Conservation (phyloP, 2,113 vertebrate species). For the Colinus virginianus region DNA sequence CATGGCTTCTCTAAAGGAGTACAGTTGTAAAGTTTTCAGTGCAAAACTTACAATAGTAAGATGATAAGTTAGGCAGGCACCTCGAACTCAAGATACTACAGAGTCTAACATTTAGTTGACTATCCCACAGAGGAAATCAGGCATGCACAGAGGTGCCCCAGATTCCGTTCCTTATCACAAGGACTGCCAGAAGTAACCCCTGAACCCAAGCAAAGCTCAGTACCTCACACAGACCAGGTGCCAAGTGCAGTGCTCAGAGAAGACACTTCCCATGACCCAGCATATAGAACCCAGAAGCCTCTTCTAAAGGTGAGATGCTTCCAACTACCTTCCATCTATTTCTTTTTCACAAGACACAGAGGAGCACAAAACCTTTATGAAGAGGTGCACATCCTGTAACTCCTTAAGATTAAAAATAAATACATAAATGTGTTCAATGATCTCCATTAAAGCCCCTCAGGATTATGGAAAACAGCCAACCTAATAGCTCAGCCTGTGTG, state of each 20-base stretch:
- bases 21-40: background rate
- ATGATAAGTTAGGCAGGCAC: background rate
- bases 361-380: background rate
- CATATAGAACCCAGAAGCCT: background rate
- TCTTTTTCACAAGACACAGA: background rate
- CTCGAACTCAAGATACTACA: background rate
- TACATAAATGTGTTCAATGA: background rate
- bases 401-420: background rate
- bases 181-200: background rate
- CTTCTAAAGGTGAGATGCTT: background rate
- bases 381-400: fast-evolving
- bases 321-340: background rate
- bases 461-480: background rate
- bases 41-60: background rate
- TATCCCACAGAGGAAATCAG: background rate
- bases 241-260: background rate
- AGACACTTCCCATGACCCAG: background rate
- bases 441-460: background rate
- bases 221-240: background rate
- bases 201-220: background rate
- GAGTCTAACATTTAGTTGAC: background rate
- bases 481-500: background rate
- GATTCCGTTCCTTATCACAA: background rate
- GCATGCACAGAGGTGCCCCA: background rate
- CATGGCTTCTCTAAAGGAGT: background rate